Evolutionary conservation across 92 coral and sea anemone genomes (phyloP).

Genomic region (Porites divaricata): DNA sequence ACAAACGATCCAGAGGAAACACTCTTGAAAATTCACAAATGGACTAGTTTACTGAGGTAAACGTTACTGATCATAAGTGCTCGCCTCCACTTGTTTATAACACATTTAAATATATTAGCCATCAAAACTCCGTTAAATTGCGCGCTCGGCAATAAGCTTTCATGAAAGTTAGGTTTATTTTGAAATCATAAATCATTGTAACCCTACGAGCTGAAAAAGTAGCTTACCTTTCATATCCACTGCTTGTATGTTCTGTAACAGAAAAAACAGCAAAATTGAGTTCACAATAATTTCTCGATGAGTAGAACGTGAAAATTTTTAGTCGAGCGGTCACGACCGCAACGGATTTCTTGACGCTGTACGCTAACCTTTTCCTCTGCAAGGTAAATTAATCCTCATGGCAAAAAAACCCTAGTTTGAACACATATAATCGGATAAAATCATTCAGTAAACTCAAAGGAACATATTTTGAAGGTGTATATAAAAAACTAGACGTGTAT

Average conservation of each 20-base stretch:
- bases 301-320: too few relatives aligned
- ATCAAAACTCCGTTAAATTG: background rate
- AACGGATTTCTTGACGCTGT: background rate
- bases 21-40: conserved; percentile 17
- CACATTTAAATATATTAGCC: background rate
- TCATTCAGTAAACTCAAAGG: background rate
- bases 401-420: background rate
- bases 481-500: conserved; percentile 18
- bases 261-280: background rate
- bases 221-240: conserved; percentile 74
- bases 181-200: background rate
- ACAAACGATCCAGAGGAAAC: background rate
- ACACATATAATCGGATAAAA: background rate
- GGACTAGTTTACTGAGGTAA: background rate
- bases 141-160: background rate
- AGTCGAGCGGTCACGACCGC: background rate
- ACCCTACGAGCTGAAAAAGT: background rate
- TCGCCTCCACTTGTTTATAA: background rate
- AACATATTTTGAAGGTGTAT: background rate
- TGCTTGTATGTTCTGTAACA: conserved; percentile 20
- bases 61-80: background rate
- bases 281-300: background rate
- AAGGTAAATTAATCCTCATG: conserved; percentile 41
- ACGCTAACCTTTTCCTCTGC: conserved; percentile 43
- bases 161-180: background rate